Base-by-base conservation (phyloP, 2,113 vertebrate genomes). In the Leptobrachium leishanense region DNA sequence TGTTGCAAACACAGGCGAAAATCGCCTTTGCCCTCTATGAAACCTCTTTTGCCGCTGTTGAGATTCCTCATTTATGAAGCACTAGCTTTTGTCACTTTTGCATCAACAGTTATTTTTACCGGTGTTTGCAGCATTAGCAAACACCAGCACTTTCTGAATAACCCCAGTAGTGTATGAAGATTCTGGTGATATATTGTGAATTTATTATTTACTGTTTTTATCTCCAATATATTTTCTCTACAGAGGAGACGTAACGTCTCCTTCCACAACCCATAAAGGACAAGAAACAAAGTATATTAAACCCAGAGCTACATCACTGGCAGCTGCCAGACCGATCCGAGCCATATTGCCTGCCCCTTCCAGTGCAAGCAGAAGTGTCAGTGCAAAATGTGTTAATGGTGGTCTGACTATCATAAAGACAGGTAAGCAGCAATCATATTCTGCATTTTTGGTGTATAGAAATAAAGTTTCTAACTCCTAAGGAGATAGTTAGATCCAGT, bases 271-370 rank as follows among this genome's bases (percentile, higher is more conserved):
- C 0, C 83, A 88, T 44, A 94, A 88, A 86, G 85, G 77, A 55
- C 79, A 90, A 66, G 93, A 93, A 82, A 66, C 84, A 13, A 90
- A 88, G 84, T 87, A 84, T 85, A 81, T 86, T 43, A 90, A 91
- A 84, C 87, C 90, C 43, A 91, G 89, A 75, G 88, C 89, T 71
- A 89, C 84, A 1, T 85, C 89, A 55, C 64, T 86, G 69, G 90
- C 89, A 83, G 94, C 93, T 76, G 95, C 93, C 83, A 95, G 94
- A 84, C 93, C 96, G 2, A 93, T 95, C 84, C 90, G 97, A 90
- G 94, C 96, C 13, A 98, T 98, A 72, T 91, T 97, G 3, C 97
- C 97, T 0, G 96, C 96, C 0, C 95, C 91, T 54, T 85, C 84
- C 53, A 89, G 79, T 0, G 81, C 92, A 86, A 91, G 92, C 86